Percentiles rank a stretch among this genome's conserved stretches.
phyloP scores from a whole-genome alignment of 2,113 vertebrate species.

The Channa maculata region DNA sequence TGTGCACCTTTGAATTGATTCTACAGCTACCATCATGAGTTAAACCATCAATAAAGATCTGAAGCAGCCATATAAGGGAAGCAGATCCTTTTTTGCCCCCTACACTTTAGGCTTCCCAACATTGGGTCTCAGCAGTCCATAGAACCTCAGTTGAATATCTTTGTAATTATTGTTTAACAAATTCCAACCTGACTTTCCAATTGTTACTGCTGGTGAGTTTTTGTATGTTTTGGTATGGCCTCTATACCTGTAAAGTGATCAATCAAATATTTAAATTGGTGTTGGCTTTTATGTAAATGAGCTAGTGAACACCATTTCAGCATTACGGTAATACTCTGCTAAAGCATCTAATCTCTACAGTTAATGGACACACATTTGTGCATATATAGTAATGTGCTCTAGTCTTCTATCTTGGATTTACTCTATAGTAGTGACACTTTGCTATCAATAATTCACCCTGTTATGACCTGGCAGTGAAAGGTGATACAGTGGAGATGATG shows the following conservation, averaged over 20 bases:
- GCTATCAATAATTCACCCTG: conserved; percentile 63
- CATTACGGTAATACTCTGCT: neutral
- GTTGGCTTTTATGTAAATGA: neutral
- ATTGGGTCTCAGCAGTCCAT: no score
- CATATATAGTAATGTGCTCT: neutral
- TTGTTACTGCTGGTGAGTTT: no score
- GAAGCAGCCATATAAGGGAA: no score
- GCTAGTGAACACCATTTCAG: neutral
- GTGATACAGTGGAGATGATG: conserved; percentile 46
- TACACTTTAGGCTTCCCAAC: no score
- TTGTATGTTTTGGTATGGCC: no score
- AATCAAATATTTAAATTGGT: neutral
- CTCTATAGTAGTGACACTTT: neutral
- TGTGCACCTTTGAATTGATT: no score
- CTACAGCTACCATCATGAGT: no score
- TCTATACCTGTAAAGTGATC: neutral
- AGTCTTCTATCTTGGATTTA: neutral
- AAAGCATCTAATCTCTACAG: neutral
- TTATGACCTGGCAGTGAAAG: conserved; percentile 45
- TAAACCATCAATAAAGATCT: no score
- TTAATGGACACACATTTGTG: neutral
- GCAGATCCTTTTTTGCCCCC: no score
- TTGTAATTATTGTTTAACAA: no score
- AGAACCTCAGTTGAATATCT: no score
- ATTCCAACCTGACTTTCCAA: no score